Conservation (phyloP, 2,888 invertebrate species). For the Spilarctia lutea region DNA sequence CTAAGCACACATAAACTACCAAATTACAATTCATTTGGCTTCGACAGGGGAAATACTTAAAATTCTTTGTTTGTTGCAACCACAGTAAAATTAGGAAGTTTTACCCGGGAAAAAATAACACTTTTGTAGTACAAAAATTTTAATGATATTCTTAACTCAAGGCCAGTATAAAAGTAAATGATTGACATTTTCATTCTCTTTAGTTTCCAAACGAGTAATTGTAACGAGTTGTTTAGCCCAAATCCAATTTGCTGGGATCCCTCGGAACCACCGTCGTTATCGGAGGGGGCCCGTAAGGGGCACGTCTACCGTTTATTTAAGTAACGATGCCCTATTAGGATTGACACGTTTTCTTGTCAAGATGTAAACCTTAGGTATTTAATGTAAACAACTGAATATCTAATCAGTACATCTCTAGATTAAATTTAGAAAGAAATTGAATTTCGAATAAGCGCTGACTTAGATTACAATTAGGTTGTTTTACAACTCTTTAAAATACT, state of each 20-base stretch:
- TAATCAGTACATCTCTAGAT: too few species aligned
- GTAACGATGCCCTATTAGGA: slow-evolving; percentile 58
- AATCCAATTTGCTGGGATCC: slow-evolving; percentile 74
- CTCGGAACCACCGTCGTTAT: slow-evolving; percentile 56
- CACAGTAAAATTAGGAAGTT: neutral
- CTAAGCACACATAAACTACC: too few species aligned
- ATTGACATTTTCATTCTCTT: slow-evolving; percentile 25
- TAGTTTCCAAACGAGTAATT: slow-evolving; percentile 49
- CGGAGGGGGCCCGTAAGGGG: slow-evolving; percentile 45
- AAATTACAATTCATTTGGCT: too few species aligned
- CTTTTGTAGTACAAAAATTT: neutral
- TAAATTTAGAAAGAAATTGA: too few species aligned
- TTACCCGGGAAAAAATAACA: neutral
- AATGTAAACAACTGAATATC: neutral
- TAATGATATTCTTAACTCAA: slow-evolving; percentile 9
- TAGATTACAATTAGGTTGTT: neutral
- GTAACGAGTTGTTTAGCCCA: slow-evolving; percentile 75
- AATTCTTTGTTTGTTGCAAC: neutral
- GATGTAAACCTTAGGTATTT: neutral
- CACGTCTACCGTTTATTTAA: slow-evolving; percentile 49
- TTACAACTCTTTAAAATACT: neutral
- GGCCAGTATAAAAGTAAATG: slow-evolving; percentile 12
- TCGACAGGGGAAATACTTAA: neutral
- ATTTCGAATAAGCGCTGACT: neutral
- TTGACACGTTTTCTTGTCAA: slow-evolving; percentile 30